Evolutionary conservation across 2,113 vertebrate species (phyloP), one percentile per base, ranked within the genome.

Genomic region (Chionodraco myersi): DNA sequence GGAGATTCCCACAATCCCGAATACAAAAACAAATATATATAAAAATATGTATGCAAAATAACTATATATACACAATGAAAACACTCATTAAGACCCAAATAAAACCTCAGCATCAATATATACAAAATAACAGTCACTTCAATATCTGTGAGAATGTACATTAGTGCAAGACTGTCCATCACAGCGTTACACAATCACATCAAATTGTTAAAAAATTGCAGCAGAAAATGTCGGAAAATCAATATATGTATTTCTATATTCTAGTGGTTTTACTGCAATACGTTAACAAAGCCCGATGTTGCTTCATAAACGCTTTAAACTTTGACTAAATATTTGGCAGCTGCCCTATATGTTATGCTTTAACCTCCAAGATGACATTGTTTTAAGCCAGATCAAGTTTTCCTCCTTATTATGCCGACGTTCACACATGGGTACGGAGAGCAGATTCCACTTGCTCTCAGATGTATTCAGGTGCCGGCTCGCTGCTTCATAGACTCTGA

Each of bases 401-500:
- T 45, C 41, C 47, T 30, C 59, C 74, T 80, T 67, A 69, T 86
- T 84, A 84, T 62, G 83, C 62, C 34, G 1, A 21, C n/a, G 60
- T 81, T 84, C 86, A 87, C 85, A 89, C 80, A 78, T 71, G 86
- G 76, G 5, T 80, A 79, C 72, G 53, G 59, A 82, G 72, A 79
- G 1, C 71, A 18, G 77, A 87, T 88, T 87, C 79, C 60, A 69
- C 85, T 81, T 26, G 66, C 69, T 10, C 80, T 41, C 47, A 77
- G 83, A 91, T 93, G 90, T 91, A 92, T 92, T 89, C 88, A 91
- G 92, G 90, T 87, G 56, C 79, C 83, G 88, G 82, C 92, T 94
- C 44, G 88, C 90, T 89, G 93, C 92, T 92, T 83, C 89, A 64
- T 80, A 83, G 90, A 86, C 80, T 90, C 80, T 89, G 88, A 92